Conservation (phyloP, 2,797 vertebrate genomes). For the Meriones psammophilus region DNA sequence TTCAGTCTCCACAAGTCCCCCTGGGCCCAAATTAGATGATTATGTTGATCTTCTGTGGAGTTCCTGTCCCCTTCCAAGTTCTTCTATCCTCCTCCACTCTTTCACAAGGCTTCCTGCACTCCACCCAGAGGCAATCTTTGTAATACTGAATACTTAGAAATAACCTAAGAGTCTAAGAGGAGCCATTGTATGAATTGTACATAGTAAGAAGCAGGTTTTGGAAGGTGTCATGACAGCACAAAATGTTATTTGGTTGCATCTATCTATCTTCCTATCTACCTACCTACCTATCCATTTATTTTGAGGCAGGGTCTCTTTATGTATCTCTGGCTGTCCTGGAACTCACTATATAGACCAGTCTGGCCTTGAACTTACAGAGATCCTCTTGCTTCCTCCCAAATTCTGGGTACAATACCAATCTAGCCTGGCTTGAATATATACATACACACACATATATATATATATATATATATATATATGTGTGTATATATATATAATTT, state of each 20-base stretch:
- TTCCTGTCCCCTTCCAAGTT: too few relatives aligned
- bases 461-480: too few relatives aligned
- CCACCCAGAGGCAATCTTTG: background rate
- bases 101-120: too few relatives aligned
- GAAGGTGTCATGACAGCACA: slow-evolving; percentile 35
- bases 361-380: background rate
- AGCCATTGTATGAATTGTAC: background rate
- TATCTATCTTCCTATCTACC: background rate
- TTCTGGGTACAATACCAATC: background rate
- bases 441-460: too few relatives aligned
- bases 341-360: background rate
- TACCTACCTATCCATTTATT: background rate
- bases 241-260: background rate
- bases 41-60: too few relatives aligned
- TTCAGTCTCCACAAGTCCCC: too few relatives aligned
- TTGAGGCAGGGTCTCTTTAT: background rate
- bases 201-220: slow-evolving; percentile 30
- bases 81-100: too few relatives aligned
- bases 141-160: slow-evolving; percentile 35
- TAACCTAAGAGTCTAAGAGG: slow-evolving; percentile 27
- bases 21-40: too few relatives aligned
- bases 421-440: background rate
- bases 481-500: too few relatives aligned
- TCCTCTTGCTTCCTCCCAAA: background rate
- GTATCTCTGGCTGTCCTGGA: background rate